Evolutionary conservation across 2,113 vertebrate species (phyloP), one percentile per base, ranked within the genome.

Genomic region (Microcebus murinus): DNA sequence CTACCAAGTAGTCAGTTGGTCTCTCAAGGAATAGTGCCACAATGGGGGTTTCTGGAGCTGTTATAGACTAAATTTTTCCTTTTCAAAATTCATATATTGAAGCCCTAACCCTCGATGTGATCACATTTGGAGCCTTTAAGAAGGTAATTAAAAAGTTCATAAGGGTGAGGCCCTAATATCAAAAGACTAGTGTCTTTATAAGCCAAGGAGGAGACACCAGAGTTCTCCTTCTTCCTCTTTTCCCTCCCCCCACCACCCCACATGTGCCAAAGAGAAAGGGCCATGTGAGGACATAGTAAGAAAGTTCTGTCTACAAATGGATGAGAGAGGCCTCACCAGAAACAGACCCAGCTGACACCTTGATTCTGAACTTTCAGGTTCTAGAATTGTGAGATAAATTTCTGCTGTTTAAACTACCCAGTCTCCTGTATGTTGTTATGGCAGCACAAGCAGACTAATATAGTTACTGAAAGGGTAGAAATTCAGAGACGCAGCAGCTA

Each of bases 21-120:
- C 25, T 63, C 36, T 89, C 63, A 20, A 92, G 20, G 11, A 73
- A 81, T 29, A 74, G 74, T 50, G 11, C 23, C 74, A 86, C n/a
- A 34, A 2, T 73, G 4, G 4, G 12, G 15, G 6, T 48, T 12
- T 42, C 21, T 48, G 17, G 3, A 27, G 21, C 4, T 79, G 0
- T 74, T 82, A 82, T 57, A 34, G 9, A 61, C 3, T 50, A 15
- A 68, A 87, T 42, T 57, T 42, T 76, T n/a, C 55, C 3, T 12
- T 3, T 23, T 21, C 18, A 15, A 57, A 65, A 84, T 45, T 36
- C 42, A 6, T 67, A 61, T 14, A 1, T 68, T 31, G 50, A 86
- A 79, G 55, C 3, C 29, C 27, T 86, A 96, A 42, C 4, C 7
- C 76, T 82, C 8, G 31, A 4, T 23, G 29, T 67, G 50, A 50